phyloP scores from a whole-genome alignment of 2,888 invertebrate genomes.

The Pyrrhosoma nymphula region DNA sequence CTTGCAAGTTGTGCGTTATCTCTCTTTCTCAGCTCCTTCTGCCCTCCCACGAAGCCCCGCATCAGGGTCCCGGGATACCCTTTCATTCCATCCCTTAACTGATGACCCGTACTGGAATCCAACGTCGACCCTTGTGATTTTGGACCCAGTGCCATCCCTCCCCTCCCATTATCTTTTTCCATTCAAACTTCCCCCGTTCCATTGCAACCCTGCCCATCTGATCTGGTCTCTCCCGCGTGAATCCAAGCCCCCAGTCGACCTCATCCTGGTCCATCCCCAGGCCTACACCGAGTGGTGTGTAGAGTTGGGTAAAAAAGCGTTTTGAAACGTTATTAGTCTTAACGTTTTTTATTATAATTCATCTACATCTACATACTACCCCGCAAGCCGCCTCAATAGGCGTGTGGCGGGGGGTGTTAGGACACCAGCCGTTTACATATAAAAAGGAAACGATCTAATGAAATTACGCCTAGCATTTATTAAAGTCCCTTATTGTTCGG shows the following conservation, averaged over 20 bases:
- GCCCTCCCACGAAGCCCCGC: neutral
- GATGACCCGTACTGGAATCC: slow-evolving; percentile 52
- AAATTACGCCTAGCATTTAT: too few species aligned
- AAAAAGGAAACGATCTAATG: too few species aligned
- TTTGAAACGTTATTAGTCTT: too few species aligned
- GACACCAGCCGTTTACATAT: too few species aligned
- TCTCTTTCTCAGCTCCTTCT: neutral
- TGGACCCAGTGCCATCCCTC: neutral
- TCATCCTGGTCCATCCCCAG: neutral
- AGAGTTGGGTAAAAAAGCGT: too few species aligned
- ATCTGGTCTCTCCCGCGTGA: neutral
- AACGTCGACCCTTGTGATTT: slow-evolving; percentile 17
- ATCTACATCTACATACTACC: too few species aligned
- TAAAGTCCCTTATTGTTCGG: too few species aligned
- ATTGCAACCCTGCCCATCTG: neutral
- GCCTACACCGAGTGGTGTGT: neutral
- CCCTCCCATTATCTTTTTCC: neutral
- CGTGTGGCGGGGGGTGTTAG: too few species aligned
- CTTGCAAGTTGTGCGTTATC: neutral
- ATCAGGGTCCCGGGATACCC: neutral
- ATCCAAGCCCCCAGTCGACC: neutral
- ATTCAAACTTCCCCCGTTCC: neutral
- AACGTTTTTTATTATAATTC: too few species aligned
- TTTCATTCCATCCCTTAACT: slow-evolving; percentile 29
- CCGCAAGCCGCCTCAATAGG: too few species aligned